Evolutionary conservation across 2,113 vertebrate genomes (phyloP), one percentile per base, ranked within the genome.

Genomic region (Steatornis caripensis): DNA sequence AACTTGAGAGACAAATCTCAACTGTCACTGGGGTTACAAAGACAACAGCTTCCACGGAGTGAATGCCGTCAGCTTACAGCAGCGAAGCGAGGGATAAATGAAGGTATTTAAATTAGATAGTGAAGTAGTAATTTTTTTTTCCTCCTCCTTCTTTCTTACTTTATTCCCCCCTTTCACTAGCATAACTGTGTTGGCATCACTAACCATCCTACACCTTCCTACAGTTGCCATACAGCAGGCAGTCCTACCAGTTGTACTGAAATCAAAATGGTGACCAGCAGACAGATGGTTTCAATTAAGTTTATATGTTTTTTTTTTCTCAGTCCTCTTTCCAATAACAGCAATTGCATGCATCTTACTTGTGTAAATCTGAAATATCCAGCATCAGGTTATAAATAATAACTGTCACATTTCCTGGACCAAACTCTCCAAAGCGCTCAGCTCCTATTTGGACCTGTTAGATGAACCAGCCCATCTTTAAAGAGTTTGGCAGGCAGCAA

Each of bases 361-460:
- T 12, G 2, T 10, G 53, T 75, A 82, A 87, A 90, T n/a, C 29
- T 54, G 29, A 87, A 92, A 45, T 46, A 93, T 4, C 12, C 65
- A 90, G 30, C 15, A 41, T 7, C 19, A 54, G 41, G 24, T 53
- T 70, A 58, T 32, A 48, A 18, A 43, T 24, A 51, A 27, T 6
- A 12, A 39, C 48, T 58, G 20, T 21, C 4, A 2, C 0, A 0
- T 27, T 86, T 55, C n/a, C 30, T 57, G 29, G 32, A 72, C 15
- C 22, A 51, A n/a, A 46, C 17, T 36, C 43, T 68, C 18, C n/a
- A 22, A 78, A 79, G 30, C 0, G 10, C 36, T 72, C 26, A 36
- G 58, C 11, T 60, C 34, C 53, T 60, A 10, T 55, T 89, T 36
- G 49, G 53, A 89, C 41, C 24, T 75, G 9, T 37, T 53, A 65